Conservation (phyloP, 2,113 vertebrate species). For the Ctenodactylus gundi region DNA sequence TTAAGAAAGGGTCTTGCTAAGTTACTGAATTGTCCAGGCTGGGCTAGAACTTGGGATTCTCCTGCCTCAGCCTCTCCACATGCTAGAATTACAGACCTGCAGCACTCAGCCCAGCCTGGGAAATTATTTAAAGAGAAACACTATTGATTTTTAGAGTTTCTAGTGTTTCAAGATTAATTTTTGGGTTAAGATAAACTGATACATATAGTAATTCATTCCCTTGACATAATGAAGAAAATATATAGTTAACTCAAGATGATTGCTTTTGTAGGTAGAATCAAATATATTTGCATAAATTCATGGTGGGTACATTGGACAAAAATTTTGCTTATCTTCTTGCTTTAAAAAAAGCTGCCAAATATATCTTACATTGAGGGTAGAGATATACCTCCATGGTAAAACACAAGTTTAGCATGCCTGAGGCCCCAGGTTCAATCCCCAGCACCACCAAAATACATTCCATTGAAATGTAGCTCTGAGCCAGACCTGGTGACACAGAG, state of each 20-base stretch:
- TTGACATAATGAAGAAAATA: not conserved
- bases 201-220: not conserved
- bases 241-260: not conserved
- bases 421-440: not conserved
- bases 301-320: not conserved
- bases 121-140: not conserved
- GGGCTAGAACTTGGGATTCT: too few relatives aligned
- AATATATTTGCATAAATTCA: not conserved
- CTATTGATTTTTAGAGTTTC: not conserved
- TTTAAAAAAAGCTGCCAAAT: not conserved
- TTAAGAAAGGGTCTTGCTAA: too few relatives aligned
- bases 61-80: too few relatives aligned
- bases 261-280: not conserved
- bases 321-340: not conserved
- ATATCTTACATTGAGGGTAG: not conserved
- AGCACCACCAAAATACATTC: not conserved
- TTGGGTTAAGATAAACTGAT: not conserved
- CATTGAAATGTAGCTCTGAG: not conserved
- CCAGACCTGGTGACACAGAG: too few relatives aligned
- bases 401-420: not conserved
- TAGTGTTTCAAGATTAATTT: constrained; percentile 3
- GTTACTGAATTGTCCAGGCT: too few relatives aligned
- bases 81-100: too few relatives aligned
- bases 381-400: not conserved
- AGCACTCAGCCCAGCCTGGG: not conserved